phyloP scores from a whole-genome alignment of 2,113 vertebrate genomes.

The Varanus salvator region DNA sequence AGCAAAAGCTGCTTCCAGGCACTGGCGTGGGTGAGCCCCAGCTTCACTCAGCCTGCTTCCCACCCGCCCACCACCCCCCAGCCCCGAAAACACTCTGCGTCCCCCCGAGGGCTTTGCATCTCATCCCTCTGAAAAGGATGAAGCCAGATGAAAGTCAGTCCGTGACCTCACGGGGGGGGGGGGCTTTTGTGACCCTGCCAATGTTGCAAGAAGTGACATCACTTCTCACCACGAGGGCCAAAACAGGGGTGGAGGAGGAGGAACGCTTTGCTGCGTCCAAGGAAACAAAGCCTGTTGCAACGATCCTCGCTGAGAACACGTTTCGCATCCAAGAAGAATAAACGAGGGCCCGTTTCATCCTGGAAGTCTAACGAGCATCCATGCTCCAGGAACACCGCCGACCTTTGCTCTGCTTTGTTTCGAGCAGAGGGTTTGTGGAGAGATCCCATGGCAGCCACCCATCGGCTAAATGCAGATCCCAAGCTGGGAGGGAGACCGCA shows the following conservation, averaged over 20 bases:
- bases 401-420: neutral
- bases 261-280: rapidly evolving
- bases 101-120: neutral
- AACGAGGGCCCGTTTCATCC: neutral
- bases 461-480: neutral
- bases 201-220: conserved; percentile 2
- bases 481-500: too few relatives aligned
- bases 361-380: too few relatives aligned
- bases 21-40: neutral
- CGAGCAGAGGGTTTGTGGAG: neutral
- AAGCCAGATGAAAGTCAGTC: conserved; percentile 30
- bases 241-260: neutral
- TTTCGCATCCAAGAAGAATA: neutral
- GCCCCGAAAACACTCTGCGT: rapidly evolving
- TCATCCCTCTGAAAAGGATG: neutral
- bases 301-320: neutral
- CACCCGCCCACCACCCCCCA: too few relatives aligned
- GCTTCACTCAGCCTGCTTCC: neutral
- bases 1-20: rapidly evolving
- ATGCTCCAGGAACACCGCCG: too few relatives aligned
- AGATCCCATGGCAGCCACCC: too few relatives aligned
- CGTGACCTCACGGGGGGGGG: neutral
- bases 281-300: neutral
- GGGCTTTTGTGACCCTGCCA: conserved; percentile 1
- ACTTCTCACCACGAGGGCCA: conserved; percentile 17